A percentile compares a stretch with the other conserved stretches of the same genome.
Evolutionary conservation across 1,140 invertebrate species (phyloP).

Genomic region (Geopemphigus sp.): DNA sequence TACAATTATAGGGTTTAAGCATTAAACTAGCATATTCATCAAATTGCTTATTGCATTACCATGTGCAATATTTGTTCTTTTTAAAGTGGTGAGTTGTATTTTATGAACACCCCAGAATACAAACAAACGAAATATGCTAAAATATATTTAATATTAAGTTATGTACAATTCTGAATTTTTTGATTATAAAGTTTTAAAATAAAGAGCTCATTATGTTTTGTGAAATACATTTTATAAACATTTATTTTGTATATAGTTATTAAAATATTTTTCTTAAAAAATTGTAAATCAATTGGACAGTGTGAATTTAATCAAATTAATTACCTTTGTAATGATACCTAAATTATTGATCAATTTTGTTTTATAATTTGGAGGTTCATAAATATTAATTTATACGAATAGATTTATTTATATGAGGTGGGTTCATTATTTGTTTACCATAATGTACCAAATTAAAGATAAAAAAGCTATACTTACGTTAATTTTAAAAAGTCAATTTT

Average conservation of each 20-base stretch:
- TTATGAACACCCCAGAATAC: not conserved
- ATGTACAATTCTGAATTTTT: not conserved
- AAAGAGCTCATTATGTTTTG: slow-evolving; percentile 21
- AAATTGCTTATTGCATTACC: slow-evolving; percentile 9
- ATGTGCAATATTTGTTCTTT: slow-evolving; percentile 31
- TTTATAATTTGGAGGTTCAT: not conserved
- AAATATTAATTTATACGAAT: too few relatives aligned
- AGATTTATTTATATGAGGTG: not conserved
- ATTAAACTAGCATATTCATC: slow-evolving; percentile 14
- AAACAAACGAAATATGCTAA: not conserved
- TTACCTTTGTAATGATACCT: not conserved
- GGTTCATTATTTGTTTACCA: too few relatives aligned
- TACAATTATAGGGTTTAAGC: not conserved
- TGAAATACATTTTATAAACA: slow-evolving; percentile 6
- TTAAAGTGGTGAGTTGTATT: not conserved
- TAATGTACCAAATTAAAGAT: slow-evolving; percentile 5
- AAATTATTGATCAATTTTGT: slow-evolving; percentile 10
- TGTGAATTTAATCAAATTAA: not conserved
- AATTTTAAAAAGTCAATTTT: not conserved
- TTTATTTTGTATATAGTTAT: slow-evolving; percentile 12
- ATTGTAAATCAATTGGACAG: not conserved
- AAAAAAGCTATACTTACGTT: not conserved
- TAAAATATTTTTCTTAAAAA: not conserved
- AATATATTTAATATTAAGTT: slow-evolving; percentile 32
- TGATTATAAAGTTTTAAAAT: slow-evolving; percentile 23